These are phyloP conservation scores for Meta bourneti DNA, from an alignment of 2,888 invertebrate genomes.

Conservation along the genomic window DNA sequence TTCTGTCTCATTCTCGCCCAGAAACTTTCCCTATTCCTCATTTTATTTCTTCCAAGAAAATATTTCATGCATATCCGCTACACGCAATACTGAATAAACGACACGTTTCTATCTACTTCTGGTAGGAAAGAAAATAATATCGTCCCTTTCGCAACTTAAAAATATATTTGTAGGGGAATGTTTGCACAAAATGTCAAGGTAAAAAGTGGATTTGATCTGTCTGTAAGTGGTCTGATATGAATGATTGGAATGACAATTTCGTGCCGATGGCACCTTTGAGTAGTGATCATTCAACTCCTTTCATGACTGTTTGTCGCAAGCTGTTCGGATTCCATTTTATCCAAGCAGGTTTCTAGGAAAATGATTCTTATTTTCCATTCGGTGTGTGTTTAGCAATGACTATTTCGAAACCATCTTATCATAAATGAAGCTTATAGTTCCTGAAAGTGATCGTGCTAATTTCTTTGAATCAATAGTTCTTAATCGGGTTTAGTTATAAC, in stretches of 20 bases:
- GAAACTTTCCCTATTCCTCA: not conserved
- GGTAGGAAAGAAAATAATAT: not conserved
- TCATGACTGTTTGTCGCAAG: no score
- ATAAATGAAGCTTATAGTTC: no score
- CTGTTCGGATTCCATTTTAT: no score
- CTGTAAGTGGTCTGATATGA: not conserved
- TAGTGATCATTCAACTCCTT: no score
- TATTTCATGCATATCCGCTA: not conserved
- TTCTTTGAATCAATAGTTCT: no score
- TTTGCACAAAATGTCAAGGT: not conserved
- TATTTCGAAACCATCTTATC: no score
- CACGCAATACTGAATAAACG: not conserved
- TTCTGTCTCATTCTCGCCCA: not conserved
- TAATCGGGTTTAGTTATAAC: no score
- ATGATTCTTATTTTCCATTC: no score
- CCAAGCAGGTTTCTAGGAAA: no score
- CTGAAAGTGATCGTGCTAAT: no score
- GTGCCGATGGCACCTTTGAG: not conserved
- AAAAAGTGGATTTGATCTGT: not conserved
- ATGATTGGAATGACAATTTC: not conserved
- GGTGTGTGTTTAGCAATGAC: no score
- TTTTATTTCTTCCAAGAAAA: not conserved
- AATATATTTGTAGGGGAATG: not conserved
- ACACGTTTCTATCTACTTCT: not conserved
- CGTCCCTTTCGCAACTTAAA: not conserved